Evolutionary conservation across 2,797 vertebrate species (phyloP).

Genomic region (Hapalemur alaotrensis): DNA sequence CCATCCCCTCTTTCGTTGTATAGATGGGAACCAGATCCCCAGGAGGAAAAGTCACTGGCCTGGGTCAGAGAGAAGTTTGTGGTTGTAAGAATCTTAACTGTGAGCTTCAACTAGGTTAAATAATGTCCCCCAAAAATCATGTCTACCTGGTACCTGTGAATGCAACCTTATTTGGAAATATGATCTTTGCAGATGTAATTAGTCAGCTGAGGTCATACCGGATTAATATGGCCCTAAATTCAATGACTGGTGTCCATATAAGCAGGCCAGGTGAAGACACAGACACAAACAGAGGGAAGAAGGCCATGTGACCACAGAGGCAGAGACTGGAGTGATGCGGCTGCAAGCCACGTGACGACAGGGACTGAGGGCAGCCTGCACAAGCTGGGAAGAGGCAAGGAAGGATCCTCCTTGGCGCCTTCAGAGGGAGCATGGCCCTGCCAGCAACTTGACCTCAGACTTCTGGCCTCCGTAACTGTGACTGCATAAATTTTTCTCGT

Average conservation of each 20-base stretch:
- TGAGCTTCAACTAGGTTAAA: neutral
- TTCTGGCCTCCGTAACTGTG: neutral
- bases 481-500: neutral
- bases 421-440: accelerated
- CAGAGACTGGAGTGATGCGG: accelerated
- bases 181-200: neutral
- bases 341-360: neutral
- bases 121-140: neutral
- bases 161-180: neutral
- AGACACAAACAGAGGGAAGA: neutral
- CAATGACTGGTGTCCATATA: neutral
- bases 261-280: neutral
- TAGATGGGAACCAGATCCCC: neutral
- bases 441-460: neutral
- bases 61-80: neutral
- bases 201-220: neutral
- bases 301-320: neutral
- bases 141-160: neutral
- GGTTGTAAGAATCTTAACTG: neutral
- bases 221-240: neutral
- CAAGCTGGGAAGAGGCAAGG: neutral
- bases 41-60: neutral
- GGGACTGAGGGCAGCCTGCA: accelerated
- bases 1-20: neutral
- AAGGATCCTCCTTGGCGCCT: neutral